phyloP scores from a whole-genome alignment of 2,888 invertebrate species.

The Mimachlamys varia region DNA sequence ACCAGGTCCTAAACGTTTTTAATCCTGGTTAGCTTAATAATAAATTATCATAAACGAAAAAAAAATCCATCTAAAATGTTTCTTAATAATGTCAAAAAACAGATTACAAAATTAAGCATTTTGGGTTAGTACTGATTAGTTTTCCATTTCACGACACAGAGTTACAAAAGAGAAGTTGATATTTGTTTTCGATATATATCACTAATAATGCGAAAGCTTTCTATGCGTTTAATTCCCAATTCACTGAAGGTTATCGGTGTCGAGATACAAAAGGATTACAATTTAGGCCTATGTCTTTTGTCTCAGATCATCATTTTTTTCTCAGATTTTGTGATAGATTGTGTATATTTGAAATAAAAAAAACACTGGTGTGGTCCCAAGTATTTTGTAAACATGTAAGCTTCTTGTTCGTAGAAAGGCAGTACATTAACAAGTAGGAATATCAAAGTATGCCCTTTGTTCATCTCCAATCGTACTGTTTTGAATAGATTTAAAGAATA shows the following conservation, averaged over 20 bases:
- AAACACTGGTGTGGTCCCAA: too few species aligned
- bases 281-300: neutral
- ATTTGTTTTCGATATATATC: too few species aligned
- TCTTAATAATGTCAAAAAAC: too few species aligned
- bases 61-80: too few species aligned
- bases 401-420: neutral
- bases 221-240: neutral
- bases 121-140: too few species aligned
- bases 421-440: too few species aligned
- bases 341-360: neutral
- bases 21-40: neutral
- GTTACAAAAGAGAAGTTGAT: too few species aligned
- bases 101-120: too few species aligned
- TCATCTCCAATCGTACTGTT: neutral
- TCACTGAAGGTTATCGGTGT: neutral
- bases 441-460: neutral
- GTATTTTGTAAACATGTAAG: neutral
- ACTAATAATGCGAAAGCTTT: too few species aligned
- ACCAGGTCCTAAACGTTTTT: neutral
- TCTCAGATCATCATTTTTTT: neutral
- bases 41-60: too few species aligned
- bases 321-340: neutral
- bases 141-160: too few species aligned
- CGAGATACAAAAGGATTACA: neutral
- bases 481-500: neutral